Evolutionary conservation across 2,797 vertebrate genomes (phyloP).

Genomic region (Clarias pachynema): DNA sequence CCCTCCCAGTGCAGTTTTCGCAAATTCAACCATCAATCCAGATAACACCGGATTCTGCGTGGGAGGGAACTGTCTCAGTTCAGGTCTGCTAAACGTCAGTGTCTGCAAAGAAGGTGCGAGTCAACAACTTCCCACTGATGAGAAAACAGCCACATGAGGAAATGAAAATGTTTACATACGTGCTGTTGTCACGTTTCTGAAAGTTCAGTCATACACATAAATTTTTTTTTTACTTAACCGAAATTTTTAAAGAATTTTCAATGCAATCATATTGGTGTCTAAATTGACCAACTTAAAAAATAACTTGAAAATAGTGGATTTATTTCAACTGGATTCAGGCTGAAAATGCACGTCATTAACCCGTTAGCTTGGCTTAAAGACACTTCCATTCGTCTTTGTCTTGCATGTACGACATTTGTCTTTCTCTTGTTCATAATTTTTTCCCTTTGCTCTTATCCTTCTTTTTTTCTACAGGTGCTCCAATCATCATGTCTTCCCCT

Average conservation of each 20-base stretch:
- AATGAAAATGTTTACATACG: background rate
- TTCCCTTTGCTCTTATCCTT: background rate
- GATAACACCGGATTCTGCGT: conserved; percentile 92
- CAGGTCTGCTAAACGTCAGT: conserved; percentile 89
- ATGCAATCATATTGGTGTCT: background rate
- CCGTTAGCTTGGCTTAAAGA: background rate
- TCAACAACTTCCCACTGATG: background rate
- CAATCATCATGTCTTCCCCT: conserved; percentile 92
- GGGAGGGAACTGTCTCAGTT: conserved; percentile 83
- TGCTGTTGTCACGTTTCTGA: background rate
- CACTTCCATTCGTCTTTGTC: background rate
- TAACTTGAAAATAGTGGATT: background rate
- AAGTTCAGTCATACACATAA: background rate
- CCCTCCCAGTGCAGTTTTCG: conserved; percentile 82
- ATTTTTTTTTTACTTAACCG: background rate
- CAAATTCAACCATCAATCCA: conserved; percentile 81
- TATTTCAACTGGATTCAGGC: background rate
- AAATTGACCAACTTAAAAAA: background rate
- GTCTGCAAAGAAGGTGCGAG: conserved; percentile 82
- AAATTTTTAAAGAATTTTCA: background rate
- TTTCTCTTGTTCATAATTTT: background rate
- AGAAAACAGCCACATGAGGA: background rate
- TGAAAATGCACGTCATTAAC: background rate
- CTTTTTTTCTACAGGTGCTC: conserved; percentile 77
- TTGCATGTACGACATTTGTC: background rate